These are phyloP conservation scores for Nettapus auritus DNA, from an alignment of 2,113 vertebrate genomes.

Conservation along the genomic window DNA sequence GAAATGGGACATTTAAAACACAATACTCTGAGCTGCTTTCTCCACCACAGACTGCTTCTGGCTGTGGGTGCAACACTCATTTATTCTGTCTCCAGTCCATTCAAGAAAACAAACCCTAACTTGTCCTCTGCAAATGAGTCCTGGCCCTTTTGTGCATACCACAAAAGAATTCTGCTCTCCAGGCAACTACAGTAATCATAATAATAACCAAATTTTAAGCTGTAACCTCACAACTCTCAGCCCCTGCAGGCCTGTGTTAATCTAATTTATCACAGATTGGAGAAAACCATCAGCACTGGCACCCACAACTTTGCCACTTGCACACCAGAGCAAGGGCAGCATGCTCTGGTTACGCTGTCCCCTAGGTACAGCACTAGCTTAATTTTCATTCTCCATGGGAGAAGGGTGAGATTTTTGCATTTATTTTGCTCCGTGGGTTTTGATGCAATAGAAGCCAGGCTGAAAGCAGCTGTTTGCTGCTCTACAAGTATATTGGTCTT, in stretches of 20 bases:
- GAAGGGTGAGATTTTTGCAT: background rate
- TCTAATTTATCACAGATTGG: background rate
- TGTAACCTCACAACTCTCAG: background rate
- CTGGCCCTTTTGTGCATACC: background rate
- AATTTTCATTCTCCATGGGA: background rate
- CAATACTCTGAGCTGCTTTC: background rate
- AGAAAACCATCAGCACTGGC: background rate
- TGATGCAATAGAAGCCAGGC: background rate
- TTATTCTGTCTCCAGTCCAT: background rate
- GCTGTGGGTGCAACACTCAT: background rate
- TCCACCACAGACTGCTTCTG: background rate
- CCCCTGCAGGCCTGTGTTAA: background rate
- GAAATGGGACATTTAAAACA: background rate
- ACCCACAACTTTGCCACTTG: background rate
- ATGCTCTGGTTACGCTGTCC: background rate
- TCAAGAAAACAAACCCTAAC: background rate
- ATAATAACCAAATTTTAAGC: background rate
- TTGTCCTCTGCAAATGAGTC: background rate
- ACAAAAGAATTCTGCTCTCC: background rate
- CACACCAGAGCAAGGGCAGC: background rate
- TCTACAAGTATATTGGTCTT: background rate
- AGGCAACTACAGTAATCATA: background rate
- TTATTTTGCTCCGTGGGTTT: background rate
- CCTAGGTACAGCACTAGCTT: rapidly evolving
- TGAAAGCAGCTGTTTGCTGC: background rate